Percentiles rank a stretch among this genome's conserved stretches.
Conservation (phyloP, 2,797 vertebrate genomes). For the Thripadectes ignobilis region DNA sequence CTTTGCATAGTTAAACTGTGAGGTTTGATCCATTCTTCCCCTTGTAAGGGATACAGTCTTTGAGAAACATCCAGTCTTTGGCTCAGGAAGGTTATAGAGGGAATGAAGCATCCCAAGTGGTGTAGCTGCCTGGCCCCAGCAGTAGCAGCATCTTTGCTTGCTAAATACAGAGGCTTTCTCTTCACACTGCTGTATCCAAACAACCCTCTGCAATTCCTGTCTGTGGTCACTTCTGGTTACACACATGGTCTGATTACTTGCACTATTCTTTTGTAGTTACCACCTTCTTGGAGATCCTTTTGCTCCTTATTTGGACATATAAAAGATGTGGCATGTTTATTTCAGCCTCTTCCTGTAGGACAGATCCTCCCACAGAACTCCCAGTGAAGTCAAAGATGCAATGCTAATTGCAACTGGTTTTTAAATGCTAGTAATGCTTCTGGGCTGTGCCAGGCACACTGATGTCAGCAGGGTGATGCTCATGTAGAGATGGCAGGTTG, state of each 20-base stretch:
- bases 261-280: background rate
- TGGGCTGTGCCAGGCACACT: background rate
- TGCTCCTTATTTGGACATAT: background rate
- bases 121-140: background rate
- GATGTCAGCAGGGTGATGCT: background rate
- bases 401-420: background rate
- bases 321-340: background rate
- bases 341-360: background rate
- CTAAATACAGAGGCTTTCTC: background rate
- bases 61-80: background rate
- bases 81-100: background rate
- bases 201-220: background rate
- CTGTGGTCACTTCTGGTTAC: background rate
- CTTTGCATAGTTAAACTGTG: background rate
- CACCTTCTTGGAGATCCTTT: background rate
- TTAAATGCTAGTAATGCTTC: background rate
- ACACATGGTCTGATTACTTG: background rate
- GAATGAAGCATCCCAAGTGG: background rate
- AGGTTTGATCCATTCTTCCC: background rate
- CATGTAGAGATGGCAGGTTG: background rate
- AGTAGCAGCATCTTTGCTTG: background rate
- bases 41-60: background rate
- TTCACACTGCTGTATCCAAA: background rate
- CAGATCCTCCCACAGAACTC: background rate
- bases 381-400: background rate